A percentile compares a stretch with the other conserved stretches of the same genome.
These are phyloP conservation scores for Pseudorhombus dupliciocellatus DNA, from an alignment of 2,113 vertebrate genomes.

Conservation along the genomic window DNA sequence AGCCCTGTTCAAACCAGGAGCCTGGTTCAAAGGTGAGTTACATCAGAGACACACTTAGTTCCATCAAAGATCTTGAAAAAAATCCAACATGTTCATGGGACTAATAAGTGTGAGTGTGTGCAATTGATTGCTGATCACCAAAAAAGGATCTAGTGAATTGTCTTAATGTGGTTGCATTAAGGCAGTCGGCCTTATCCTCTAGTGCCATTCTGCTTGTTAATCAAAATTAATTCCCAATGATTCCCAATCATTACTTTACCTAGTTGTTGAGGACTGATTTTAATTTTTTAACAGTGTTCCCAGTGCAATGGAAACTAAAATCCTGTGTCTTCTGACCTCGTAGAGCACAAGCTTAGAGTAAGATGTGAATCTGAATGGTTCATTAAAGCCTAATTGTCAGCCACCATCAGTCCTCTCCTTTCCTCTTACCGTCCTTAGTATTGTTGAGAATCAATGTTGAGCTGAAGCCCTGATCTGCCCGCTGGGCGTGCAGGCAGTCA, in stretches of 20 bases:
- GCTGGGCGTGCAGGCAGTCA: neutral
- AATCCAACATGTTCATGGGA: neutral
- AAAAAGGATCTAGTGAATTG: too few relatives aligned
- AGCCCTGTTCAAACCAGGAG: slow-evolving; percentile 95
- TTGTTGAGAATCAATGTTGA: neutral
- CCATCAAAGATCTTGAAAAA: too few relatives aligned
- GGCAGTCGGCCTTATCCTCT: too few relatives aligned
- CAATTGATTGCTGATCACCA: neutral
- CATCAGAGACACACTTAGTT: too few relatives aligned
- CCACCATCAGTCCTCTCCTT: neutral
- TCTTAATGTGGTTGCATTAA: too few relatives aligned
- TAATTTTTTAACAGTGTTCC: neutral
- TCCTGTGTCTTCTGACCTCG: neutral
- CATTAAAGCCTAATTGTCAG: neutral
- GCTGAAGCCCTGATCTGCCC: neutral
- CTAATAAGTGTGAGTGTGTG: neutral
- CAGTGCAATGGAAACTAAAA: neutral
- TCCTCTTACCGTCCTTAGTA: neutral
- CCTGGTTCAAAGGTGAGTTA: slow-evolving; percentile 96
- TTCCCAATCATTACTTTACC: too few relatives aligned
- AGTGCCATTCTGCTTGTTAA: too few relatives aligned
- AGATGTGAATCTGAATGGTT: neutral
- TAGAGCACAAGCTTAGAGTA: neutral
- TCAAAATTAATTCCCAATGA: neutral
- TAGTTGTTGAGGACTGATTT: neutral